Evolutionary conservation across 2,113 vertebrate species (phyloP).

Genomic region (Zingel zingel): DNA sequence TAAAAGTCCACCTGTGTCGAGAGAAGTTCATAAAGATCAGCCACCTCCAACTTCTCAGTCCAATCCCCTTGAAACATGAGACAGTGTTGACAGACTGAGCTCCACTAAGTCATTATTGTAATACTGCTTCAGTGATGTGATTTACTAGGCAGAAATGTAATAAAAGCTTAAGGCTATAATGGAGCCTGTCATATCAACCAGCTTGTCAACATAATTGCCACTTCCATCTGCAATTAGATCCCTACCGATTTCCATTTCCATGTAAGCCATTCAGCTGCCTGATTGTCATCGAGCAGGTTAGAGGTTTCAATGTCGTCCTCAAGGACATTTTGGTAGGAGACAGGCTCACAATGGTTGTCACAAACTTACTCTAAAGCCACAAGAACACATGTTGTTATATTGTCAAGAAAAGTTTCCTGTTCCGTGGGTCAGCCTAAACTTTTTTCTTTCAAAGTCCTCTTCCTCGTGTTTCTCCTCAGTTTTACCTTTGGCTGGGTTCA

Average conservation of each 20-base stretch:
- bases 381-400: not conserved
- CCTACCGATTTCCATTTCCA: constrained; percentile 56
- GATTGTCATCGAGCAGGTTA: constrained; percentile 49
- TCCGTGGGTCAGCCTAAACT: constrained; percentile 42
- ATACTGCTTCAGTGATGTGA: constrained; percentile 63
- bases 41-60: constrained; percentile 34
- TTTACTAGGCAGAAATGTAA: constrained; percentile 71
- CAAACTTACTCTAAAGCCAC: not conserved
- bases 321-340: constrained; percentile 58
- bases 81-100: constrained; percentile 65
- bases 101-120: constrained; percentile 70
- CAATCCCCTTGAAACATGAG: constrained; percentile 49
- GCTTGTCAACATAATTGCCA: constrained; percentile 80
- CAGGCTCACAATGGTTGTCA: not conserved
- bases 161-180: constrained; percentile 79
- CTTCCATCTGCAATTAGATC: constrained; percentile 75
- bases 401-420: not conserved
- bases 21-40: constrained; percentile 51
- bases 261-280: constrained; percentile 55
- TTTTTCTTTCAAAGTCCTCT: constrained; percentile 61
- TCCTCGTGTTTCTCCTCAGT: constrained; percentile 52
- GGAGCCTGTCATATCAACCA: constrained; percentile 79
- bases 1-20: constrained; percentile 9
- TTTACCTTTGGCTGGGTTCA: constrained; percentile 62
- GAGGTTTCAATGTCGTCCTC: constrained; percentile 44